Conservation (phyloP, 2,113 vertebrate species). For the Camelus dromedarius region DNA sequence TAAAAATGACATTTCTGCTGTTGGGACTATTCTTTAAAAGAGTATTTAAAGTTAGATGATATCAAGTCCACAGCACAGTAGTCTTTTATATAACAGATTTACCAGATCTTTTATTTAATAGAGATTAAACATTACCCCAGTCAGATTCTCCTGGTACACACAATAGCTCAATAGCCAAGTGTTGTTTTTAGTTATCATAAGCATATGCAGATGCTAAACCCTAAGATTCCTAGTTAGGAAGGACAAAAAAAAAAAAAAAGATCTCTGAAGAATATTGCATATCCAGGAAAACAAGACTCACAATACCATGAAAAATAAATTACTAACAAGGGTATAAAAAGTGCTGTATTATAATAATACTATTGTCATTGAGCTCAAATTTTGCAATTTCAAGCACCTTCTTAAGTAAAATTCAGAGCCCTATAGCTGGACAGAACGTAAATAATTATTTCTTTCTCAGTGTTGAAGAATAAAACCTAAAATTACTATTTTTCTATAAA, state of each 20-base stretch:
- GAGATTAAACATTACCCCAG: background rate
- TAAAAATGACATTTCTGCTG: conserved; percentile 33
- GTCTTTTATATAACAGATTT: conserved; percentile 11
- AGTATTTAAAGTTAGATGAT: background rate
- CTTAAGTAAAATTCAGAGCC: conserved; percentile 4
- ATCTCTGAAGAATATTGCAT: background rate
- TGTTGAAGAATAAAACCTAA: background rate
- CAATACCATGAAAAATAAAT: background rate
- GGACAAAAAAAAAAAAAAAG: background rate
- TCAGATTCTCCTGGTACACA: background rate
- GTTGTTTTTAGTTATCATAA: background rate
- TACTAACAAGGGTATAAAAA: background rate
- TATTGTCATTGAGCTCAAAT: background rate
- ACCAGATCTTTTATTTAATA: background rate
- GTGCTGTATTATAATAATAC: background rate
- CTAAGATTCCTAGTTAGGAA: background rate
- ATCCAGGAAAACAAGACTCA: conserved; percentile 10
- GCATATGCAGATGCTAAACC: background rate
- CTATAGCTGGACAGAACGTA: background rate
- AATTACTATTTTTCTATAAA: background rate
- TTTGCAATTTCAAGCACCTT: background rate
- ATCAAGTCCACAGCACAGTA: background rate
- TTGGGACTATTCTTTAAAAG: background rate
- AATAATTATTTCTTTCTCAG: background rate
- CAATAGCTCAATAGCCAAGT: background rate